These are phyloP conservation scores for Caradrina clavipalpis DNA, from an alignment of 2,888 invertebrate genomes.

Conservation along the genomic window DNA sequence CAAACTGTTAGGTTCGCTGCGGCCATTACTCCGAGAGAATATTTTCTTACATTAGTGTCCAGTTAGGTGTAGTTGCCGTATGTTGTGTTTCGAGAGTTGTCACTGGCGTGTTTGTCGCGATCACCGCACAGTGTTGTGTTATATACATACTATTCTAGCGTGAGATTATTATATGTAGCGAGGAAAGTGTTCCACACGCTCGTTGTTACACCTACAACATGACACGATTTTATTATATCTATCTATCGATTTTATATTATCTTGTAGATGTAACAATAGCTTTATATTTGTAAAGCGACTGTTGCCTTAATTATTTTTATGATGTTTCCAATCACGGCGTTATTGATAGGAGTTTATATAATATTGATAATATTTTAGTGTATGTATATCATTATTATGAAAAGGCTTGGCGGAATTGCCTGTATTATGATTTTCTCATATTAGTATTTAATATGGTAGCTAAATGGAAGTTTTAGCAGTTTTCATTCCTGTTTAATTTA, in stretches of 20 bases:
- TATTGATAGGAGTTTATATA: conserved; percentile 69
- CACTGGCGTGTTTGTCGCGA: conserved; percentile 59
- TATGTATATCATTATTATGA: conserved; percentile 61
- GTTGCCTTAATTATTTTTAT: conserved; percentile 84
- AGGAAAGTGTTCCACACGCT: conserved; percentile 69
- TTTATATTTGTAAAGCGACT: conserved; percentile 69
- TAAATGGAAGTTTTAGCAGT: conserved; percentile 61
- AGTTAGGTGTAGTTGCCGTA: conserved; percentile 55
- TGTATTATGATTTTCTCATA: conserved; percentile 69
- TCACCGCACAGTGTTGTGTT: conserved; percentile 45
- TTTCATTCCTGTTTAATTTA: conserved; percentile 70
- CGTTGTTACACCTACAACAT: conserved; percentile 70
- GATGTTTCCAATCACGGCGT: conserved; percentile 75
- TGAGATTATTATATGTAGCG: conserved; percentile 76
- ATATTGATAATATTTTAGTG: conserved; percentile 73
- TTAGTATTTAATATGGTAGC: conserved; percentile 62
- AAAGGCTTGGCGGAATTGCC: conserved; percentile 77
- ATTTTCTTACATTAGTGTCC: conserved; percentile 56
- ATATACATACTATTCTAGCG: conserved; percentile 62
- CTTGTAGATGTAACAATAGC: conserved; percentile 73
- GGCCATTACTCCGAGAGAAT: conserved; percentile 63
- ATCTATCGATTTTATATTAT: conserved; percentile 26
- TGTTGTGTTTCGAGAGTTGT: conserved; percentile 62
- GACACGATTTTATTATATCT: neutral
- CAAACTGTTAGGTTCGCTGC: conserved; percentile 54